phyloP scores from a whole-genome alignment of 2,113 vertebrate genomes.

The Melozone crissalis region DNA sequence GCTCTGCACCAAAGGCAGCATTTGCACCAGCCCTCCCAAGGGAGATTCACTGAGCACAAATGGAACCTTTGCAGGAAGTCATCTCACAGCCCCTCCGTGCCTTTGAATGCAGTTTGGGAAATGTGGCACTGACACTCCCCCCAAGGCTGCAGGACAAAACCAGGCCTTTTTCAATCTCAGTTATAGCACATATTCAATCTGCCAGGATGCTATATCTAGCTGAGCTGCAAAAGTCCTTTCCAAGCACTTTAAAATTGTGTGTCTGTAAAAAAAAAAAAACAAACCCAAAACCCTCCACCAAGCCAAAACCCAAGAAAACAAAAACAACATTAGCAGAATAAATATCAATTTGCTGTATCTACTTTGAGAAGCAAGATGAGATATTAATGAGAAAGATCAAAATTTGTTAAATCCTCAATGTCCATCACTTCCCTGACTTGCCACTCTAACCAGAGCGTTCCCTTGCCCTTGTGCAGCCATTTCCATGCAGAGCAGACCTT shows the following conservation, averaged over 20 bases:
- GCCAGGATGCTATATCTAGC: not conserved
- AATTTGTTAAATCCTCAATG: not conserved
- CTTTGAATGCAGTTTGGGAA: not conserved
- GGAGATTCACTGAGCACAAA: not conserved
- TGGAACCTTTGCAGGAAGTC: not conserved
- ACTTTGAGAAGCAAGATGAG: not conserved
- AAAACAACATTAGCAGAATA: not conserved
- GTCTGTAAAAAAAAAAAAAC: not conserved
- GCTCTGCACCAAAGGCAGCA: not conserved
- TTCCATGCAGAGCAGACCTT: not conserved
- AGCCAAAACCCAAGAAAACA: not conserved
- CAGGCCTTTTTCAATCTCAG: not conserved
- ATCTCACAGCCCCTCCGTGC: not conserved
- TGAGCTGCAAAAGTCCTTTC: not conserved
- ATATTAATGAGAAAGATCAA: not conserved
- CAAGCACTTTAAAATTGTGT: not conserved
- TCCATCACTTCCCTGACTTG: not conserved
- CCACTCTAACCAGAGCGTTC: not conserved
- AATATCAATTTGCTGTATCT: not conserved
- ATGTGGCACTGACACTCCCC: not conserved
- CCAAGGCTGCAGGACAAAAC: not conserved
- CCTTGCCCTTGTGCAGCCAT: not conserved
- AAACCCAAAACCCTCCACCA: fast-evolving
- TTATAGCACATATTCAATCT: not conserved
- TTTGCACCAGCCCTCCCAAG: not conserved